Conservation (phyloP, 2,113 vertebrate species). For the Oceanites oceanicus region DNA sequence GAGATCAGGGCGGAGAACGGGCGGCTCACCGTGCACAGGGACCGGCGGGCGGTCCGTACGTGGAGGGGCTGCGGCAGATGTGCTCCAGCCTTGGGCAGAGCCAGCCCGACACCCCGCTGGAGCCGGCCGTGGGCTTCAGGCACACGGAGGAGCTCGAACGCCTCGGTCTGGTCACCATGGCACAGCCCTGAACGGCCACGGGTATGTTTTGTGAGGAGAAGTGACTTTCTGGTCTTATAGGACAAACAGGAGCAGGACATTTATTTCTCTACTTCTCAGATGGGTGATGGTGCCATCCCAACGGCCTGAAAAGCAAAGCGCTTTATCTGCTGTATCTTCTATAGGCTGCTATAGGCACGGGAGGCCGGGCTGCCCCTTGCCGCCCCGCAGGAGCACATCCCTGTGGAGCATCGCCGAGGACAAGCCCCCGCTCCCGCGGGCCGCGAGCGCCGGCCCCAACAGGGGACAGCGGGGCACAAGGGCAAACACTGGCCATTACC, state of each 20-base stretch:
- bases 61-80: fast-evolving
- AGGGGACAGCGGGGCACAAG: fast-evolving
- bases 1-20: fast-evolving
- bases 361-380: background rate
- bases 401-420: fast-evolving
- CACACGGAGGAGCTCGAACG: fast-evolving
- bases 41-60: fast-evolving
- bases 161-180: fast-evolving
- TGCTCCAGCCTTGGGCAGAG: background rate
- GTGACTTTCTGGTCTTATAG: background rate
- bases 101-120: fast-evolving
- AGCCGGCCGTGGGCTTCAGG: fast-evolving
- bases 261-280: fast-evolving
- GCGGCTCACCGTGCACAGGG: fast-evolving
- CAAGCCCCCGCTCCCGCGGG: fast-evolving
- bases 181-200: fast-evolving
- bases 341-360: fast-evolving
- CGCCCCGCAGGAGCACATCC: fast-evolving
- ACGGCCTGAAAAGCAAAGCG: fast-evolving
- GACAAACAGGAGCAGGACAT: background rate
- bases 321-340: fast-evolving
- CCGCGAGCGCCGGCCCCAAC: fast-evolving
- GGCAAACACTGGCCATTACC: fast-evolving
- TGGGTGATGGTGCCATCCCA: fast-evolving
- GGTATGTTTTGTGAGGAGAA: fast-evolving